A percentile compares a stretch with the other conserved stretches of the same genome.
Evolutionary conservation across 30 jellyfish, hydroid and myxozoan genomes (phyloP).

Genomic region (Nemopilema nomurai): DNA sequence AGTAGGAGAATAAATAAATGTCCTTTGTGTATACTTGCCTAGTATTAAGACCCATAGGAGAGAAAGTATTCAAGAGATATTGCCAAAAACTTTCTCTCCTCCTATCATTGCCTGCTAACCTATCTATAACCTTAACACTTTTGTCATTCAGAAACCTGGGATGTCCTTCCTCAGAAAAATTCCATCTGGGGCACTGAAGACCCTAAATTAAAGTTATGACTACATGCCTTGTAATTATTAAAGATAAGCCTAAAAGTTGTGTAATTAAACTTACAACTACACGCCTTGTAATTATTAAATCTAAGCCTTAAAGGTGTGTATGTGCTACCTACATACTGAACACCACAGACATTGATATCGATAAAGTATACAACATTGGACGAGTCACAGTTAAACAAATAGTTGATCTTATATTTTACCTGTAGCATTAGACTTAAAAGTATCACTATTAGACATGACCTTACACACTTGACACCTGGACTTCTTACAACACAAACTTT

Average conservation of each 20-base stretch:
- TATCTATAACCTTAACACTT: slow-evolving; percentile 19
- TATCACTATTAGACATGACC: no score
- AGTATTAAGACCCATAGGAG: slow-evolving; percentile 16
- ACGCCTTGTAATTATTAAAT: no score
- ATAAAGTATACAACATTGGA: no score
- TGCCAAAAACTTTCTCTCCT: slow-evolving; percentile 28
- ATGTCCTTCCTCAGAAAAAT: slow-evolving; percentile 15
- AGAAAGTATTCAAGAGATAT: slow-evolving; percentile 4
- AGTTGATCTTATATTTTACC: no score
- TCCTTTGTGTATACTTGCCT: slow-evolving; percentile 17
- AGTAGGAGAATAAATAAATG: not conserved
- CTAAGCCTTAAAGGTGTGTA: no score
- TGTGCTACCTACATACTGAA: no score
- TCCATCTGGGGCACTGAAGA: not conserved
- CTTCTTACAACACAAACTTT: no score
- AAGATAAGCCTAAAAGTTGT: not conserved
- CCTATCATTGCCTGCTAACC: slow-evolving; percentile 13
- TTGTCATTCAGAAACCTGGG: slow-evolving; percentile 1
- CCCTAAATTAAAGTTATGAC: not conserved
- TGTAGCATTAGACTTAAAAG: no score
- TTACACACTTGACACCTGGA: no score
- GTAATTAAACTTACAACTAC: no score
- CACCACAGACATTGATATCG: no score
- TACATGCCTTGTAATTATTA: not conserved
- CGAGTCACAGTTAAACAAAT: no score